Percentiles rank a stretch among this genome's conserved stretches.
Conservation (phyloP, 2,797 vertebrate genomes). For the Acipenser transmontanus region DNA sequence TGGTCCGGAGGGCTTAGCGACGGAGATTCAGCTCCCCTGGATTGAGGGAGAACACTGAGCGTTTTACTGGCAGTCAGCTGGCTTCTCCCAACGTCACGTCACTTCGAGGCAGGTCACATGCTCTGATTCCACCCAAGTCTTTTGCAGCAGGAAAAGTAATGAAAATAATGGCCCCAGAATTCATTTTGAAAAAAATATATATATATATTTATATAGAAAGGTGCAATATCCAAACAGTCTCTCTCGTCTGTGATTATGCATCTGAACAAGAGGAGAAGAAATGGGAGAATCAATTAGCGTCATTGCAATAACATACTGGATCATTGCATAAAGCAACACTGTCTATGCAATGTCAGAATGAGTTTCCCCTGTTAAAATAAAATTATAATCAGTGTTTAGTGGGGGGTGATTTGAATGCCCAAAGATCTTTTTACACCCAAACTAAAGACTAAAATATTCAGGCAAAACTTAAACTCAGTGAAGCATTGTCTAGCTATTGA, state of each 20-base stretch:
- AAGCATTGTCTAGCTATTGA: too few relatives aligned
- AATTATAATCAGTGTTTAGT: too few relatives aligned
- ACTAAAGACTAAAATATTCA: too few relatives aligned
- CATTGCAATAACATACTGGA: too few relatives aligned
- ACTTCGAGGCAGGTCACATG: slow-evolving; percentile 62
- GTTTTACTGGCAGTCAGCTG: slow-evolving; percentile 53
- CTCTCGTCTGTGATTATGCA: slow-evolving; percentile 65
- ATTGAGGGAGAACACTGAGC: slow-evolving; percentile 58
- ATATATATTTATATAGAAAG: slow-evolving; percentile 65
- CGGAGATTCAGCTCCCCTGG: slow-evolving; percentile 58
- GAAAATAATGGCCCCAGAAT: slow-evolving; percentile 62
- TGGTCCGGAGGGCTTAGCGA: slow-evolving; percentile 45
- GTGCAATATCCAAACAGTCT: slow-evolving; percentile 71
- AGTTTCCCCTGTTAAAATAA: too few relatives aligned
- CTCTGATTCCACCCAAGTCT: slow-evolving; percentile 63
- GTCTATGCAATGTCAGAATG: too few relatives aligned
- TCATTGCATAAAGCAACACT: too few relatives aligned
- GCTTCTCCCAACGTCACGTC: slow-evolving; percentile 61
- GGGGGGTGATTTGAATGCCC: too few relatives aligned
- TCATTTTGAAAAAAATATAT: slow-evolving; percentile 36
- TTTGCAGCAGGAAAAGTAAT: slow-evolving; percentile 62
- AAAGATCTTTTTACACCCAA: too few relatives aligned
- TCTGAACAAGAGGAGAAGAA: slow-evolving; percentile 61
- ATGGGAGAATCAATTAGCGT: too few relatives aligned
- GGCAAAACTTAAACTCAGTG: too few relatives aligned